Conservation (phyloP, 1,140 invertebrate species). For the Campoletis sonorensis region DNA sequence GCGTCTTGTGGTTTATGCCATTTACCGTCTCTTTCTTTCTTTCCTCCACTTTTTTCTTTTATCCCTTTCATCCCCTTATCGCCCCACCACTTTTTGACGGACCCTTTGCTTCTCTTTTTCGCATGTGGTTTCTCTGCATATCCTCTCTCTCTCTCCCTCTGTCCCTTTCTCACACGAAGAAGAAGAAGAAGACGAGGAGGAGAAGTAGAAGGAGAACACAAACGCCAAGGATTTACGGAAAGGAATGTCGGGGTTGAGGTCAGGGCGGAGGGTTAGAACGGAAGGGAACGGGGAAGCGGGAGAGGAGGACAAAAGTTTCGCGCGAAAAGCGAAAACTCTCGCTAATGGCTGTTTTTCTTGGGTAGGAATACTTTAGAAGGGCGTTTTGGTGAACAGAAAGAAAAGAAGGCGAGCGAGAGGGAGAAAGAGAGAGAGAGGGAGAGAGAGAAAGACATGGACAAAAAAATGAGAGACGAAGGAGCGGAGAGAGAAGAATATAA, state of each 20-base stretch:
- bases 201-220: background rate
- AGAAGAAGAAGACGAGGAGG: background rate
- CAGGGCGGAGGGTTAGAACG: constrained; percentile 7
- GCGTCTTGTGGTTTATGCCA: constrained; percentile 9
- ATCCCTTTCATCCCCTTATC: background rate
- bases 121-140: background rate
- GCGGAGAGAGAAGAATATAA: constrained; percentile 34
- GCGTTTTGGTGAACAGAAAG: background rate
- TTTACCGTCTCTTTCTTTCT: constrained; percentile 24
- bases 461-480: too few relatives aligned
- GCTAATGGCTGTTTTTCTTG: constrained; percentile 76
- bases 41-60: constrained; percentile 45
- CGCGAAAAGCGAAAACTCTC: constrained; percentile 75
- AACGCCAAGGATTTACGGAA: constrained; percentile 27
- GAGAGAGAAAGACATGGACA: constrained; percentile 58
- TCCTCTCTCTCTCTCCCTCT: background rate
- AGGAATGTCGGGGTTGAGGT: constrained; percentile 18
- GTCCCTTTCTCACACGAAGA: constrained; percentile 6
- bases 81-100: background rate
- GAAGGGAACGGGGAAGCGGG: constrained; percentile 35
- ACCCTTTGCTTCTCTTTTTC: background rate
- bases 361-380: constrained; percentile 73
- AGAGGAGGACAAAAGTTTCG: constrained; percentile 71
- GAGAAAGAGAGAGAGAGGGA: background rate
- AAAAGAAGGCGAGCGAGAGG: too few relatives aligned